Percentiles rank a stretch among this genome's conserved stretches.
Conservation (phyloP, 2,888 invertebrate genomes). For the Sphaeridia pumilis region DNA sequence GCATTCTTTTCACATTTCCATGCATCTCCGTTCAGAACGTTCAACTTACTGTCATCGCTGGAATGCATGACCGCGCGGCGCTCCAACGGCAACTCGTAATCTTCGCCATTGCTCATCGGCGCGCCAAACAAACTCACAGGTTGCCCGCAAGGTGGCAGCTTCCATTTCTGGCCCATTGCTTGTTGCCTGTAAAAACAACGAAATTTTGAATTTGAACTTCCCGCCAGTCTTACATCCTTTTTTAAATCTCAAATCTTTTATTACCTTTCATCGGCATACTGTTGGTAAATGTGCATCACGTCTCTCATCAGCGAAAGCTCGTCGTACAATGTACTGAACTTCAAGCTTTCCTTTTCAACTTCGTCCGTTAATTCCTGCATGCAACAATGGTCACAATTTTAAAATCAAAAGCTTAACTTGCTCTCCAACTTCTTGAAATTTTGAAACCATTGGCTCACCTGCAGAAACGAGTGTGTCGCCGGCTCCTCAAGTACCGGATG, state of each 20-base stretch:
- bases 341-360: slow-evolving; percentile 53
- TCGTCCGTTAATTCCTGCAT: slow-evolving; percentile 58
- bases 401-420: neutral
- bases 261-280: slow-evolving; percentile 49
- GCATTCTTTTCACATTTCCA: neutral
- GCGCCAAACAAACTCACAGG: slow-evolving; percentile 55
- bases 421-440: neutral
- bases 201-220: neutral
- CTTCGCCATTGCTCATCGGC: slow-evolving; percentile 42
- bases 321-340: slow-evolving; percentile 50
- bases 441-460: slow-evolving; percentile 42
- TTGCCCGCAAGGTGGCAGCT: slow-evolving; percentile 56
- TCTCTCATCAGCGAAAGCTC: slow-evolving; percentile 58
- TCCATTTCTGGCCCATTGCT: slow-evolving; percentile 56
- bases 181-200: slow-evolving; percentile 38
- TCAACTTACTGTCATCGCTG: slow-evolving; percentile 53
- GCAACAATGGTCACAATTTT: no score
- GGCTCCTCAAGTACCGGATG: slow-evolving; percentile 64
- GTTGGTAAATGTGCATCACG: slow-evolving; percentile 51
- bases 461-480: slow-evolving; percentile 57
- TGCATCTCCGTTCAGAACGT: no score
- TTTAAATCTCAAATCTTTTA: neutral
- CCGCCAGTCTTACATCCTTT: neutral
- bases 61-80: slow-evolving; percentile 46
- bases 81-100: slow-evolving; percentile 33